Evolutionary conservation across 2,797 vertebrate genomes (phyloP).

Genomic region (Danionella dracula): DNA sequence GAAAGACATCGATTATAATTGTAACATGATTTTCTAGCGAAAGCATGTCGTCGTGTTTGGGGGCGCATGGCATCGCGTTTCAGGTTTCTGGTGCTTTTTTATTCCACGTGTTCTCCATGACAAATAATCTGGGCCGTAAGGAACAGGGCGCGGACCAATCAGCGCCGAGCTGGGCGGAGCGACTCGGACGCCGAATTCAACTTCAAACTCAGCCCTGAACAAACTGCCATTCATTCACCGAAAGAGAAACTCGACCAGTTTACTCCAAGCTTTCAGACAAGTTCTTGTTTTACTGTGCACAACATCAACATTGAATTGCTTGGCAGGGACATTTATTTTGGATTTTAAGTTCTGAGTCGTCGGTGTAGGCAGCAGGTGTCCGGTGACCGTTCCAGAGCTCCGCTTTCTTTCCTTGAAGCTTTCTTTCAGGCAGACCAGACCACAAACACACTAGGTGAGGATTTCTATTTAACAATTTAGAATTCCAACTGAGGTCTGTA

Average conservation of each 20-base stretch:
- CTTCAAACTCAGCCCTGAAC: conserved; percentile 14
- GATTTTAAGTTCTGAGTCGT: background rate
- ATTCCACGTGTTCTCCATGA: conserved; percentile 34
- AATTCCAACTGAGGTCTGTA: too few relatives aligned
- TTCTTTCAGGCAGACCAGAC: background rate
- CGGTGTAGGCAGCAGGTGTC: conserved; percentile 13
- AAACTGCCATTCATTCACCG: background rate
- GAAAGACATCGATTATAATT: too few relatives aligned
- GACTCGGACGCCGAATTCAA: conserved; percentile 5
- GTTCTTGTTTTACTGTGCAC: background rate
- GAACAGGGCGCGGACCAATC: conserved; percentile 14
- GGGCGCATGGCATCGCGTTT: conserved; percentile 36
- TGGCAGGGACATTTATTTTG: background rate
- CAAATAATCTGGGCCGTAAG: conserved; percentile 18
- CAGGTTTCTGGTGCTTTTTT: conserved; percentile 2
- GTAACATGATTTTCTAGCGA: too few relatives aligned
- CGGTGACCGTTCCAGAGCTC: background rate
- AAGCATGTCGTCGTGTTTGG: too few relatives aligned
- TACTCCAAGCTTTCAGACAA: background rate
- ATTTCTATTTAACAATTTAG: background rate
- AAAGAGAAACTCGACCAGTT: background rate
- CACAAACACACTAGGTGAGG: background rate
- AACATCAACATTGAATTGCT: background rate
- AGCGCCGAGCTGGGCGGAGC: conserved; percentile 23
- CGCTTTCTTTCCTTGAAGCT: background rate